These are phyloP conservation scores for Lamprologus lemairii DNA, from an alignment of 2,113 vertebrate species.

Conservation along the genomic window DNA sequence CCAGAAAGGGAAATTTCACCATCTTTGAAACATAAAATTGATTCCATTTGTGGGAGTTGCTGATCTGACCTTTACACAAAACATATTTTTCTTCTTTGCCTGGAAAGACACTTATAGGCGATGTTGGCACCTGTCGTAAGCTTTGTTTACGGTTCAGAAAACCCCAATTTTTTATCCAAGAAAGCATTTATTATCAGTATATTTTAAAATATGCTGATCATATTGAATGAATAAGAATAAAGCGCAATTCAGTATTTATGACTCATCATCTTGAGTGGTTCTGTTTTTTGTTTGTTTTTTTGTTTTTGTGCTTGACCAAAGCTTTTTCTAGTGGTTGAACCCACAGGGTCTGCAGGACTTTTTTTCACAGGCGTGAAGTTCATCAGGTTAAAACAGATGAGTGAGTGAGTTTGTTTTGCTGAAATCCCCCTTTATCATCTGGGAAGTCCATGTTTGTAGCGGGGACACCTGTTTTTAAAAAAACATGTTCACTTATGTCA, in stretches of 20 bases:
- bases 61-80: neutral
- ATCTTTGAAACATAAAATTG: neutral
- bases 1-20: neutral
- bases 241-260: neutral
- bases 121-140: neutral
- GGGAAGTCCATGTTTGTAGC: constrained; percentile 32
- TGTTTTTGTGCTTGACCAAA: neutral
- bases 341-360: neutral
- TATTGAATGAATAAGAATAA: neutral
- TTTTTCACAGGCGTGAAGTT: neutral
- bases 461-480: constrained; percentile 12
- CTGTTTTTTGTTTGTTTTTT: neutral
- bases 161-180: neutral
- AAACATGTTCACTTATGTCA: constrained; percentile 14
- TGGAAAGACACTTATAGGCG: neutral
- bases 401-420: neutral
- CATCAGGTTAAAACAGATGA: neutral
- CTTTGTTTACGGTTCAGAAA: neutral
- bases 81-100: neutral
- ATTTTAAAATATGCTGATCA: neutral
- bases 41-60: neutral
- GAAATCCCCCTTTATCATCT: constrained; percentile 41
- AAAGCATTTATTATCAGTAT: neutral
- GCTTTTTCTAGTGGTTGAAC: neutral
- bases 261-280: neutral